Conservation (phyloP, 2,888 invertebrate genomes). For the Rhamphomyia laevipes region DNA sequence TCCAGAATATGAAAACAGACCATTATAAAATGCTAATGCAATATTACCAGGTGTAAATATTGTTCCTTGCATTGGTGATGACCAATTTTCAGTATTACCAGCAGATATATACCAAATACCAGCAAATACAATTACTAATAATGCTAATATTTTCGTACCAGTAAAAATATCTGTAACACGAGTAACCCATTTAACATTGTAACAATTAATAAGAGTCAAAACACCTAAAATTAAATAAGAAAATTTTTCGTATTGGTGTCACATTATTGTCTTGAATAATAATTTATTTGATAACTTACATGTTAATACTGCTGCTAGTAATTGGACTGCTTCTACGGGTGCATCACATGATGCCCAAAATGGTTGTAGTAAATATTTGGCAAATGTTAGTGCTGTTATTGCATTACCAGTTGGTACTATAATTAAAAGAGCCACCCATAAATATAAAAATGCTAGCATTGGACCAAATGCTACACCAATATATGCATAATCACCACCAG, state of each 20-base stretch:
- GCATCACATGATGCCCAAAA: constrained; percentile 74
- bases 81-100: constrained; percentile 62
- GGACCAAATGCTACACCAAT: constrained; percentile 83
- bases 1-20: constrained; percentile 89
- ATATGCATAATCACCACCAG: constrained; percentile 94
- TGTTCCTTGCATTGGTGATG: constrained; percentile 61
- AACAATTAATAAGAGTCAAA: constrained; percentile 85
- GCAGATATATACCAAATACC: constrained; percentile 64
- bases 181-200: constrained; percentile 92
- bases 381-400: constrained; percentile 86
- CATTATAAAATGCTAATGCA: constrained; percentile 80
- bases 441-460: constrained; percentile 80
- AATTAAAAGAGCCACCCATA: constrained; percentile 88
- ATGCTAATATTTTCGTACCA: constrained; percentile 78
- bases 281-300: no score
- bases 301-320: constrained; percentile 80
- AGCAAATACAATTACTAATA: constrained; percentile 70
- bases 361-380: constrained; percentile 82
- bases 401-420: constrained; percentile 90
- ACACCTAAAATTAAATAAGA: no score
- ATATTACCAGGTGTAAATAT: constrained; percentile 59
- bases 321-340: constrained; percentile 66
- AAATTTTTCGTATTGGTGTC: no score
- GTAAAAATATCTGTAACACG: constrained; percentile 89
- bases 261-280: neutral